Percentiles rank a stretch among this genome's conserved stretches.
These are phyloP conservation scores for Drosophila pectinifera DNA, from an alignment of 1,140 invertebrate species.

Conservation along the genomic window DNA sequence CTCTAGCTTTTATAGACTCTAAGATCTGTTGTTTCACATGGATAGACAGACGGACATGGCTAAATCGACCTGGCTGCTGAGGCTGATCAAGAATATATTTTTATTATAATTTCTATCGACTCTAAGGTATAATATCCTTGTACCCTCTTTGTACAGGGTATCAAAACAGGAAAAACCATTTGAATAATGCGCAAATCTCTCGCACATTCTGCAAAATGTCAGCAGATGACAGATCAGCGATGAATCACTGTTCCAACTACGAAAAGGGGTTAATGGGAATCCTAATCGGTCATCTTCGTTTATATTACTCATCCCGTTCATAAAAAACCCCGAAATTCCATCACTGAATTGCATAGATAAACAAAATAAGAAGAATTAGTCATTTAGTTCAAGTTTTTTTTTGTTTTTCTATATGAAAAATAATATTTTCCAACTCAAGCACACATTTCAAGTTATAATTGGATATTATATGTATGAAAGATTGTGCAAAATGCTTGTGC, in stretches of 20 bases:
- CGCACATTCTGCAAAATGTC: conserved; percentile 15
- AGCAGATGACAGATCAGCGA: conserved; percentile 18
- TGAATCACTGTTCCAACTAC: conserved; percentile 36
- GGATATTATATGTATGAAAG: conserved; percentile 6
- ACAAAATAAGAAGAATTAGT: conserved; percentile 6
- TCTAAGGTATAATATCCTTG: too few relatives aligned
- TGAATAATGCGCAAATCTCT: conserved; percentile 23
- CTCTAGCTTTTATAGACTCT: too few relatives aligned
- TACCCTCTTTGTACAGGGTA: too few relatives aligned
- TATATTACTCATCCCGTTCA: conserved; percentile 9
- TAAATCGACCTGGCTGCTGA: too few relatives aligned
- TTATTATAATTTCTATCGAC: too few relatives aligned
- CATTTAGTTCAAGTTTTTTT: not conserved
- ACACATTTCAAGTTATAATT: conserved; percentile 9
- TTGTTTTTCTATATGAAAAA: not conserved
- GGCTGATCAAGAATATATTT: too few relatives aligned
- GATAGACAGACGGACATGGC: too few relatives aligned
- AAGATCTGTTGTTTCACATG: too few relatives aligned
- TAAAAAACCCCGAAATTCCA: conserved; percentile 6
- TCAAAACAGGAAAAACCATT: conserved; percentile 5
- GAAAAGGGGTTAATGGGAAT: conserved; percentile 5
- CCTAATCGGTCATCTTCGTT: conserved; percentile 2
- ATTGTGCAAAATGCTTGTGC: conserved; percentile 13
- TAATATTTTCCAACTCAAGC: conserved; percentile 8
- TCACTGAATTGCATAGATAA: conserved; percentile 4